These are phyloP conservation scores for Hemiprocne comata DNA, from an alignment of 2,113 vertebrate genomes.

Conservation along the genomic window DNA sequence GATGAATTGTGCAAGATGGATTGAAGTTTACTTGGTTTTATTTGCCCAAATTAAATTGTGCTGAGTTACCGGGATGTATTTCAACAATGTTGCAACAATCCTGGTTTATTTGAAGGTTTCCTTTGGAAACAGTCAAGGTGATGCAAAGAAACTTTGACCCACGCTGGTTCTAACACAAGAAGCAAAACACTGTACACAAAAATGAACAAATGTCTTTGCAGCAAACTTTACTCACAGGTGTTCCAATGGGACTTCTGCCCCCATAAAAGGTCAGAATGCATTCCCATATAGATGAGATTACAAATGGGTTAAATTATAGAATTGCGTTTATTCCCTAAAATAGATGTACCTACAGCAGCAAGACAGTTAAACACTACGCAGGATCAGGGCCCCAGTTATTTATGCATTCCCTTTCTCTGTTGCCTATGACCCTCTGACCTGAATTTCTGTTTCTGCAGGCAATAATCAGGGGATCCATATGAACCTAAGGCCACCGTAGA, in stretches of 20 bases:
- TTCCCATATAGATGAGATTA: background rate
- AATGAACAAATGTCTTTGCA: background rate
- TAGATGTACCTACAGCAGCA: background rate
- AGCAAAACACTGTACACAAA: background rate
- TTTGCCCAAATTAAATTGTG: background rate
- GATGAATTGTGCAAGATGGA: background rate
- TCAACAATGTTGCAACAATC: background rate
- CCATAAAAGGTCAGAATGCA: background rate
- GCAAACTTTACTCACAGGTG: background rate
- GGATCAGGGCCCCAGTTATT: background rate
- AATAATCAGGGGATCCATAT: background rate
- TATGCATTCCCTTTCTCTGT: background rate
- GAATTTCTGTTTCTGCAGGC: background rate
- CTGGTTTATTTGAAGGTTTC: background rate
- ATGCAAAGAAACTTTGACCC: background rate
- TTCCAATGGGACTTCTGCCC: background rate
- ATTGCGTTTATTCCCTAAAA: background rate
- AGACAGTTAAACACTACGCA: background rate
- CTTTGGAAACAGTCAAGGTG: background rate
- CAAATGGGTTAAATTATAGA: background rate
- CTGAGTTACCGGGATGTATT: background rate
- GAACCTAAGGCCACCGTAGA: background rate
- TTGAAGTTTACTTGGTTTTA: background rate
- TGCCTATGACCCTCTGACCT: background rate
- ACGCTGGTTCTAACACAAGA: background rate